These are phyloP conservation scores for Belonocnema kinseyi DNA, from an alignment of 1,140 invertebrate species.

Conservation along the genomic window DNA sequence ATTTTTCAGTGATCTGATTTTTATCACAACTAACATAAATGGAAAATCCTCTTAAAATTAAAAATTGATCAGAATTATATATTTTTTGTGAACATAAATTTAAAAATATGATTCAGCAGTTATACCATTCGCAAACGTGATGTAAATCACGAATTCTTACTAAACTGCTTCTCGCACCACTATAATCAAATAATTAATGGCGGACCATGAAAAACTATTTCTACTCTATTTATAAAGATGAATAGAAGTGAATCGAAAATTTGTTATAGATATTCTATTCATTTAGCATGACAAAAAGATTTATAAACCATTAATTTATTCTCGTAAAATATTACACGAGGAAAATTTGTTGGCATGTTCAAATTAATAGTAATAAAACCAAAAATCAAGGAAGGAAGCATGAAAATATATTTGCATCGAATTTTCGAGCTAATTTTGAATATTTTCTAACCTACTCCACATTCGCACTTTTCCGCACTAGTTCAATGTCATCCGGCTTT, in stretches of 20 bases:
- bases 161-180: constrained; percentile 22
- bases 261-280: no score
- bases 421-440: constrained; percentile 18
- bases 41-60: no score
- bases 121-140: constrained; percentile 15
- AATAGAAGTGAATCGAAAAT: not conserved
- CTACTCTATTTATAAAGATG: not conserved
- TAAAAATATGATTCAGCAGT: no score
- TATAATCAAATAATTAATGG: constrained; percentile 13
- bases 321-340: no score
- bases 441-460: constrained; percentile 7
- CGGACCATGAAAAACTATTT: constrained; percentile 16
- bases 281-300: no score
- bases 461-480: not conserved
- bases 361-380: not conserved
- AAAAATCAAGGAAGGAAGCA: not conserved
- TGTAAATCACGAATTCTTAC: constrained; percentile 24
- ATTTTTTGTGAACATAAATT: no score
- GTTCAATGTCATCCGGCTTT: constrained; percentile 24
- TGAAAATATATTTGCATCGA: not conserved
- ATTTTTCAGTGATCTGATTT: no score
- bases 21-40: no score
- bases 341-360: no score
- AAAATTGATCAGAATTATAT: no score
- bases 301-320: no score